Evolutionary conservation across 2,113 vertebrate genomes (phyloP).

Genomic region (Orientallactaga bullata): DNA sequence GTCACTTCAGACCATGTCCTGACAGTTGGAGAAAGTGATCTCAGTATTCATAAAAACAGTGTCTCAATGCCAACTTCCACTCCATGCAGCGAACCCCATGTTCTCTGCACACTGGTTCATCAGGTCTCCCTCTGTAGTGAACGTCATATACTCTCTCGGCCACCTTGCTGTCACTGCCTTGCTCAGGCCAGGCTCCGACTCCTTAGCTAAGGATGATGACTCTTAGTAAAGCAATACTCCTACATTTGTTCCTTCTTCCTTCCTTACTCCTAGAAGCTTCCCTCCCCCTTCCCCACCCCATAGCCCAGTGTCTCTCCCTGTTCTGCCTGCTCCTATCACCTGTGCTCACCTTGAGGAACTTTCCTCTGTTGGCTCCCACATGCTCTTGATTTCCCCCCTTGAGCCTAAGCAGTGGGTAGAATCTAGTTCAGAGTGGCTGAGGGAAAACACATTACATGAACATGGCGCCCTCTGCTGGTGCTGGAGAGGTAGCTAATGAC

Average conservation of each 20-base stretch:
- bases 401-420: background rate
- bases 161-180: background rate
- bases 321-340: background rate
- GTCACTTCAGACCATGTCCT: too few species aligned
- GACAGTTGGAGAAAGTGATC: background rate
- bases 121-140: background rate
- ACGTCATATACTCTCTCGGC: background rate
- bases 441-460: background rate
- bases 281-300: background rate
- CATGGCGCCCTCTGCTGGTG: slow-evolving; percentile 52
- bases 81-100: background rate
- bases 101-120: background rate
- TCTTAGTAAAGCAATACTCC: background rate
- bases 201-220: background rate
- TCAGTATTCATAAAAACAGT: background rate
- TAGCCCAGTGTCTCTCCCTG: background rate
- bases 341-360: background rate
- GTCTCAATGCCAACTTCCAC: background rate
- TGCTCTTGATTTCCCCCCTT: background rate
- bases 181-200: background rate
- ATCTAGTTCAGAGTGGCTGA: background rate
- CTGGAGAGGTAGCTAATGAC: background rate
- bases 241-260: background rate
- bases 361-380: background rate
- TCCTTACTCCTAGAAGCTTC: background rate